Percentiles rank a stretch among this genome's conserved stretches.
Conservation (phyloP, 2,888 invertebrate genomes). For the Agrilus mali region DNA sequence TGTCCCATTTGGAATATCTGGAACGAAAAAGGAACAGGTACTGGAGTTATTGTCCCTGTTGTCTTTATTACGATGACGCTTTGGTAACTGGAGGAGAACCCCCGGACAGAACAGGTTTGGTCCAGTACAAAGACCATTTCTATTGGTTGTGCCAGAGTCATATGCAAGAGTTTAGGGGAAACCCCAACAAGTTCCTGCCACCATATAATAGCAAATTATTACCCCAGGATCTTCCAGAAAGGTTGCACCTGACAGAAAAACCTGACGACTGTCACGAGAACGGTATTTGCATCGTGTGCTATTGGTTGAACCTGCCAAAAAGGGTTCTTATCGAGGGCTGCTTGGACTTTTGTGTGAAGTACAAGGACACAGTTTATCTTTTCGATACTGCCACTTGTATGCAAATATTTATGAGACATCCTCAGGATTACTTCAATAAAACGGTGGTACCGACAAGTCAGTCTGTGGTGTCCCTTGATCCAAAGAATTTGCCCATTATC, state of each 20-base stretch:
- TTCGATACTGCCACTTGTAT: constrained; percentile 42
- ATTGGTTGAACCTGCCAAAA: constrained; percentile 39
- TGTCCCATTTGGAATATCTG: constrained; percentile 42
- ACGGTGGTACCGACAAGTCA: constrained; percentile 28
- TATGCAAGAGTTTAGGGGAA: constrained; percentile 33
- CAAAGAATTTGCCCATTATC: constrained; percentile 40
- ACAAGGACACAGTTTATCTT: constrained; percentile 39
- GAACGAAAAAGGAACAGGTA: constrained; percentile 35
- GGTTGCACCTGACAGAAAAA: constrained; percentile 15
- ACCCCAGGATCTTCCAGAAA: constrained; percentile 39
- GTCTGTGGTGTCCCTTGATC: constrained; percentile 32
- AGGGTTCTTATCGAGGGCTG: constrained; percentile 36
- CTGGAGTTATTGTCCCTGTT: constrained; percentile 46
- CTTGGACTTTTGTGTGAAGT: constrained; percentile 36
- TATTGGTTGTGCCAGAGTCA: constrained; percentile 52
- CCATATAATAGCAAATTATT: constrained; percentile 26
- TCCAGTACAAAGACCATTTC: constrained; percentile 40
- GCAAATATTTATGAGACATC: constrained; percentile 39
- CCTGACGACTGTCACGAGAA: constrained; percentile 34
- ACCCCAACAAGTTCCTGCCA: constrained; percentile 35
- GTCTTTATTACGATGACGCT: constrained; percentile 32
- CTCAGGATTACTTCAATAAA: constrained; percentile 38
- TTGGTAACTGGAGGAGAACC: constrained; percentile 34
- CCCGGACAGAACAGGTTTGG: constrained; percentile 40
- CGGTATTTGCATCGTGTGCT: constrained; percentile 50